Evolutionary conservation across 92 coral and sea anemone genomes (phyloP), one percentile per base, ranked within the genome.

Genomic region (Zoanthus gigantus): DNA sequence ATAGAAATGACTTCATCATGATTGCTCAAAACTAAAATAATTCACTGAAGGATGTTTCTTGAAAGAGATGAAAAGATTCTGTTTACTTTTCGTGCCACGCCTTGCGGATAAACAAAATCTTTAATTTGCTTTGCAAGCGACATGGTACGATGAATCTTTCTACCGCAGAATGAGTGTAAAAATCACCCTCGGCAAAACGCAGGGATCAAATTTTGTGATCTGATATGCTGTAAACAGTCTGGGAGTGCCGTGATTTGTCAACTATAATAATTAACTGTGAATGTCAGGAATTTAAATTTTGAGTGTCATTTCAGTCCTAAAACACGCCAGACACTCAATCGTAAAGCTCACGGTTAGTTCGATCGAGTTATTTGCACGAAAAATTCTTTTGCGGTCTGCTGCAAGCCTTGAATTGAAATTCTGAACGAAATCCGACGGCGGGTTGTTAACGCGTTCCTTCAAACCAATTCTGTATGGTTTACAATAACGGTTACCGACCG

Each of bases 171-270:
- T 34, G 71, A 79, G 60, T 30, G 7, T 17, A 58, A 4, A 79
- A 79, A 58, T 66, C 28, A 34, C 84, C 84, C 44, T n/a, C 11
- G 0, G 74, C 23, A 50, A 29, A 9, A 5, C 4, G 23, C 28
- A 16, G 31, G 74, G 84, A 45, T 80, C 84, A 80, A 17, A 80
- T 80, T 80, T 63, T 73, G 72, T n/a, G 84, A 65, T 63, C 11
- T 65, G 84, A 80, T 80, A 68, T 60, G 84, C 84, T 80, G 54
- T 18, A 37, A 80, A 80, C 84, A 42, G 84, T 80, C 84, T 80
- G 84, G 84, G 84, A 80, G 84, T 80, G 84, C 74, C 84, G 84
- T 80, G 84, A 61, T 80, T 58, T 32, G 67, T 58, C 29, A 57
- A 78, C 50, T 17, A 23, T 50, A 5, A 52, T 37, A 37, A 37